Evolutionary conservation across 2,797 vertebrate species (phyloP).

Genomic region (Lerista edwardsae): DNA sequence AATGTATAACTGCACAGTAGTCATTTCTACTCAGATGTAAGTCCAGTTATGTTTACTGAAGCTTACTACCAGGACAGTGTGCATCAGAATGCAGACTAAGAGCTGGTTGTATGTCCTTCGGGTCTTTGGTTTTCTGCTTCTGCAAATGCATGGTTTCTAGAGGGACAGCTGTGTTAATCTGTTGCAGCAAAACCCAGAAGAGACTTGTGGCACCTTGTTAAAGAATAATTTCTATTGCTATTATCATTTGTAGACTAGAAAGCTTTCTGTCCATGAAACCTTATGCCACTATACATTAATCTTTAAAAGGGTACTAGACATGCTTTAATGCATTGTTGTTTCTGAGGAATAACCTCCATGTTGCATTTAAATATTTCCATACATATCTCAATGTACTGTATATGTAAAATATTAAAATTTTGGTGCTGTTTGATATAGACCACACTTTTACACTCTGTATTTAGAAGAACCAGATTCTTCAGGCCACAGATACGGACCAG

Average conservation of each 20-base stretch:
- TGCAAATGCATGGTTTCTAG: not conserved
- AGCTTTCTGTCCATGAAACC: too few relatives aligned
- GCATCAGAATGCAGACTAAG: too few relatives aligned
- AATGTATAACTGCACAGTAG: not conserved
- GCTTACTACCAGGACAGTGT: too few relatives aligned
- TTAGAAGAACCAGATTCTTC: conserved; percentile 96
- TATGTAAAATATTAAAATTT: conserved; percentile 84
- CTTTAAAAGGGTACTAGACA: not conserved
- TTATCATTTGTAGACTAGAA: too few relatives aligned
- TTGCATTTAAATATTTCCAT: conserved; percentile 72
- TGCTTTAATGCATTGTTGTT: not conserved
- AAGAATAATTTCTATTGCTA: not conserved
- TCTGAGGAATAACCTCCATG: conserved; percentile 49
- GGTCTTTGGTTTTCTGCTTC: not conserved
- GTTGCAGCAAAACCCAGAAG: not conserved
- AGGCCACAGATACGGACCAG: conserved; percentile 89
- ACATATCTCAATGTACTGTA: conserved; percentile 66
- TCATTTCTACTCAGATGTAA: too few relatives aligned
- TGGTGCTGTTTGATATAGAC: conserved; percentile 90
- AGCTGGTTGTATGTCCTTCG: too few relatives aligned
- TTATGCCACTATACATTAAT: not conserved
- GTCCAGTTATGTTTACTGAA: too few relatives aligned
- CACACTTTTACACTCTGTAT: conserved; percentile 96
- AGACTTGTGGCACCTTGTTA: not conserved
- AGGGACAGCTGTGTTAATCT: not conserved